A percentile compares a stretch with the other conserved stretches of the same genome.
Conservation (phyloP, 2,888 invertebrate genomes). For the Trichacis sp. region DNA sequence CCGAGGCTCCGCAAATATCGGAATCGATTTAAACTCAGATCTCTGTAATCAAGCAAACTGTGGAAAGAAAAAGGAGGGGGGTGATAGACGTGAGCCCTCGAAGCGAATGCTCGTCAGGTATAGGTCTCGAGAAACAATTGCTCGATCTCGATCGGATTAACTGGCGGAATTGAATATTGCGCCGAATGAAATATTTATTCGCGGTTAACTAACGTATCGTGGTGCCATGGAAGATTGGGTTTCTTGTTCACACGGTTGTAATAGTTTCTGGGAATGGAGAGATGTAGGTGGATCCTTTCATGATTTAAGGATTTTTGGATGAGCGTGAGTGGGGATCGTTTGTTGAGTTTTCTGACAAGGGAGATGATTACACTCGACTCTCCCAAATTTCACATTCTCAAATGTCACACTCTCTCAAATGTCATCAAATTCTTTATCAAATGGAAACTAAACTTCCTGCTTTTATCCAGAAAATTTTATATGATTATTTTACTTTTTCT, state of each 20-base stretch:
- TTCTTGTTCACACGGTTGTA: neutral
- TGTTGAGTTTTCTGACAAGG: too few relatives aligned
- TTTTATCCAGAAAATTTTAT: too few relatives aligned
- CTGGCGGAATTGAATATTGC: conserved; percentile 40
- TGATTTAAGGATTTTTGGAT: too few relatives aligned
- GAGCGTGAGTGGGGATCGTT: too few relatives aligned
- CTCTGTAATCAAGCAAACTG: conserved; percentile 64
- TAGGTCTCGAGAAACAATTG: conserved; percentile 37
- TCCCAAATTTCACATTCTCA: too few relatives aligned
- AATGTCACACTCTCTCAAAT: too few relatives aligned
- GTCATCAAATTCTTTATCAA: too few relatives aligned
- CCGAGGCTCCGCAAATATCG: conserved; percentile 43
- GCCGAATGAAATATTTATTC: conserved; percentile 39
- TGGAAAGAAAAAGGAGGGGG: conserved; percentile 35
- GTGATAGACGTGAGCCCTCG: conserved; percentile 6
- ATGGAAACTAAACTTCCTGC: too few relatives aligned
- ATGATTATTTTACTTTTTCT: too few relatives aligned
- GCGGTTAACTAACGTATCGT: conserved; percentile 26
- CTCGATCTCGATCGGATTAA: conserved; percentile 43
- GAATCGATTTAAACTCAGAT: conserved; percentile 64
- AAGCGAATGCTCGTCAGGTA: conserved; percentile 41
- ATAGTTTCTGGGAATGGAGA: neutral
- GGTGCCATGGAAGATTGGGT: neutral
- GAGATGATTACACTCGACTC: too few relatives aligned
- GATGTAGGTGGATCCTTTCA: neutral